Conservation (phyloP, 1,140 invertebrate species). For the Zelostemma sp. region DNA sequence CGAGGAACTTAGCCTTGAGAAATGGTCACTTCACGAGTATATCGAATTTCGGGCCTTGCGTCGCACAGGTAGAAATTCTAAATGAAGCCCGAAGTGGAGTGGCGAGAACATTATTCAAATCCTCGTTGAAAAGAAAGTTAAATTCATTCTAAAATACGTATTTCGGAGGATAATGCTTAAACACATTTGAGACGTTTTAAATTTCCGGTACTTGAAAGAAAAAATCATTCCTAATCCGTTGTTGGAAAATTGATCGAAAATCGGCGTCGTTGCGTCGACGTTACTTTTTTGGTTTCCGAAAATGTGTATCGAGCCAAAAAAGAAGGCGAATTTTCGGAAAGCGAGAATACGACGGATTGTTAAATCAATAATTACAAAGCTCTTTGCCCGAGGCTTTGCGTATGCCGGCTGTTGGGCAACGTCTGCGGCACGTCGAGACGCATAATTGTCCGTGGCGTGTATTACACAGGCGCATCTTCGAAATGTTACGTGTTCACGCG, state of each 20-base stretch:
- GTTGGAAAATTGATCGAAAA: too few species aligned
- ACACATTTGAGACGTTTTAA: too few species aligned
- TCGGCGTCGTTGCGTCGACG: too few species aligned
- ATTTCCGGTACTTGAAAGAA: too few species aligned
- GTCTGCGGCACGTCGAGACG: constrained; percentile 45
- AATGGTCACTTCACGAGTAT: constrained; percentile 6
- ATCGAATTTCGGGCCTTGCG: constrained; percentile 18
- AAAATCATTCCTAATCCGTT: not conserved
- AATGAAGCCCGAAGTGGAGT: too few species aligned
- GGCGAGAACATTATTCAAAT: too few species aligned
- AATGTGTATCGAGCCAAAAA: too few species aligned
- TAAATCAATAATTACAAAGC: constrained; percentile 53
- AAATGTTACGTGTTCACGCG: constrained; percentile 19
- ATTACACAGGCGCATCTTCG: constrained; percentile 26
- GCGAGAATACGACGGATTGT: constrained; percentile 25
- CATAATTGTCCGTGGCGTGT: constrained; percentile 37
- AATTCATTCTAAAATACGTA: too few species aligned
- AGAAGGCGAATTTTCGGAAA: not conserved
- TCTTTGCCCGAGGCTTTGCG: constrained; percentile 48
- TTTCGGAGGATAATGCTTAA: too few species aligned
- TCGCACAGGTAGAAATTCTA: too few species aligned
- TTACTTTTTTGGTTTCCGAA: too few species aligned
- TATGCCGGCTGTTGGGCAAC: constrained; percentile 50
- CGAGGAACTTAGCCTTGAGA: too few species aligned
- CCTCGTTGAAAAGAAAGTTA: constrained; percentile 4